Evolutionary conservation across 2,797 vertebrate genomes (phyloP).

Genomic region (Loriculus beryllinus): DNA sequence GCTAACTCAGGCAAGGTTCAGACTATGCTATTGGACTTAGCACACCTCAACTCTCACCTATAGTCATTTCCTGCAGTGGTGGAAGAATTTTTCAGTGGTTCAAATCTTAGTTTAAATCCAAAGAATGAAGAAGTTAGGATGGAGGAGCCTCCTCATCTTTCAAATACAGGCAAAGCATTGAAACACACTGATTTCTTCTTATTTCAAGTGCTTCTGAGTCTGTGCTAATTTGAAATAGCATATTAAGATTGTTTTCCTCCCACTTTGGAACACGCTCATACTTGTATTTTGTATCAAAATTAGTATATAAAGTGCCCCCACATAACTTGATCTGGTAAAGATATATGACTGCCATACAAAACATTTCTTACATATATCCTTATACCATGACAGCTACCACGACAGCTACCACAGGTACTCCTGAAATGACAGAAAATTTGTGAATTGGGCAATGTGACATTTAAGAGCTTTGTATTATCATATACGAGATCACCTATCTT

Average conservation of each 20-base stretch:
- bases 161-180: neutral
- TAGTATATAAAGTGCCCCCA: neutral
- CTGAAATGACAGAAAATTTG: neutral
- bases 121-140: neutral
- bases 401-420: neutral
- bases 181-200: neutral
- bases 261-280: neutral
- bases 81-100: neutral
- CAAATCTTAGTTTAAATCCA: neutral
- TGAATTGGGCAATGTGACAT: neutral
- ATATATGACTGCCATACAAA: neutral
- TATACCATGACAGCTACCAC: neutral
- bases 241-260: neutral
- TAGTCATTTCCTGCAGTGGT: accelerated
- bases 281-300: neutral
- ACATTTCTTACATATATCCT: neutral
- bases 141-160: neutral
- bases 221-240: neutral
- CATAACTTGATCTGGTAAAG: neutral
- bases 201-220: neutral
- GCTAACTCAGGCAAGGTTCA: neutral
- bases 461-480: neutral
- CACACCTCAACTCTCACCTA: neutral
- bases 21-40: neutral
- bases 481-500: neutral